Base-by-base conservation (phyloP, 2,113 vertebrate genomes). In the Acanthisitta chloris region DNA sequence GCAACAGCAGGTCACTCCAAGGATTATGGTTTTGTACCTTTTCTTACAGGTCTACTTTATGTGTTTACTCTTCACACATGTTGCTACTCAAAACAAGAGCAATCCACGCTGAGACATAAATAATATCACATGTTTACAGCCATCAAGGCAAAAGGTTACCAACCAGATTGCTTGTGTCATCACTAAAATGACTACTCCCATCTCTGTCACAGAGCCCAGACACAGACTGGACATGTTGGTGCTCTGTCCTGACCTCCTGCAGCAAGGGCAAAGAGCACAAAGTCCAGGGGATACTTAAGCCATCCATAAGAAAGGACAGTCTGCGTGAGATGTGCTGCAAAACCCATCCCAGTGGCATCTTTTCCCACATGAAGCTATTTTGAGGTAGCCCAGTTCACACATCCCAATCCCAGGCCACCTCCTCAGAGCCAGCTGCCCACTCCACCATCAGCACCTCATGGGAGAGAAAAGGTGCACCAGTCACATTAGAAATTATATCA, bases 151-250 rank as follows among this genome's bases (percentile, higher is more conserved):
- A 52, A 70, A 52, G 23, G 31, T 91, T 66, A 57, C 31, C 26
- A 72, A 24, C 4, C 28, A n/a, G 34, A 46, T 21, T 28, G 19
- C 6, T 71, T 67, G 48, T 61, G 10, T 54, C 55, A 9, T 6
- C 2, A 2, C n/a, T 31, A 43, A 59, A 57, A 13, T 62, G 23
- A 62, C 12, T 2, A 0, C 26, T 34, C 51, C 12, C 42, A 31
- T 3, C 46, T 48, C 59, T 6, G 0, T 18, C 40, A 21, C 40
- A 21, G 29, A 4, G 17, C 13, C 40, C 28, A 31, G 64, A 36
- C 25, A 40, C 36, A 73, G 79, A n/a, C 1, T 1, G 3, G 34
- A 15, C 40, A 26, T 2, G 7, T 3, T 5, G 0, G 38, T 0
- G 1, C 61, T 13, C 59, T 17, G 9, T 49, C 69, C 45, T 54